These are phyloP conservation scores for Psittacara wagleri DNA, from an alignment of 2,113 vertebrate genomes.

Conservation along the genomic window DNA sequence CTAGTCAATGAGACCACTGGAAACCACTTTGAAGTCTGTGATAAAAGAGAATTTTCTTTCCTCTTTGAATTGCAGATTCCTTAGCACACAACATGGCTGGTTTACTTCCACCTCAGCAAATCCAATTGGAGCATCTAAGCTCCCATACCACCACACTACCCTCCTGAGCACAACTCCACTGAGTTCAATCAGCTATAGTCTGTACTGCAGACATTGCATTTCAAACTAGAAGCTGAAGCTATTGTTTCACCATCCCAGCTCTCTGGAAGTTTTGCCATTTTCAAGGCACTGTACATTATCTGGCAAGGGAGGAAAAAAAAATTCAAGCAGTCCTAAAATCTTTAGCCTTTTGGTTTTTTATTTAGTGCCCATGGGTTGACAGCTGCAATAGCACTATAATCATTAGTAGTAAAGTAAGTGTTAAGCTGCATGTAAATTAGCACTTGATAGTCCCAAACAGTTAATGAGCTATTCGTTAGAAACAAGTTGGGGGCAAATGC, in stretches of 20 bases:
- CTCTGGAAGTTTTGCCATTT: background rate
- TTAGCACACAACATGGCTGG: background rate
- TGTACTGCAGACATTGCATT: background rate
- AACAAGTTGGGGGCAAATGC: background rate
- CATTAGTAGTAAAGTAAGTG: background rate
- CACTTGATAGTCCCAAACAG: background rate
- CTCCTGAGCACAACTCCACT: background rate
- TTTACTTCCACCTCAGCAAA: slow-evolving; percentile 6
- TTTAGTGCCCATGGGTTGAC: background rate
- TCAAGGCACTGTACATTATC: background rate
- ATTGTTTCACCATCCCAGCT: background rate
- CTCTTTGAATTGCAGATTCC: slow-evolving; percentile 48
- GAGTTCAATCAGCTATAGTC: background rate
- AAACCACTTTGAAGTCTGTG: slow-evolving; percentile 30
- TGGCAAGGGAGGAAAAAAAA: background rate
- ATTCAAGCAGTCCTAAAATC: background rate
- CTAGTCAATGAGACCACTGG: background rate
- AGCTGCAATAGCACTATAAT: background rate
- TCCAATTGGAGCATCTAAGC: background rate
- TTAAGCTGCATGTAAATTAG: background rate
- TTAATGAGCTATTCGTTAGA: background rate
- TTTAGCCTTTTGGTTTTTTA: background rate
- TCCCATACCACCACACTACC: background rate
- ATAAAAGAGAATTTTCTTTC: slow-evolving; percentile 48
- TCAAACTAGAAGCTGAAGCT: background rate